These are phyloP conservation scores for Tillus elongatus DNA, from an alignment of 2,888 invertebrate genomes.

Conservation along the genomic window DNA sequence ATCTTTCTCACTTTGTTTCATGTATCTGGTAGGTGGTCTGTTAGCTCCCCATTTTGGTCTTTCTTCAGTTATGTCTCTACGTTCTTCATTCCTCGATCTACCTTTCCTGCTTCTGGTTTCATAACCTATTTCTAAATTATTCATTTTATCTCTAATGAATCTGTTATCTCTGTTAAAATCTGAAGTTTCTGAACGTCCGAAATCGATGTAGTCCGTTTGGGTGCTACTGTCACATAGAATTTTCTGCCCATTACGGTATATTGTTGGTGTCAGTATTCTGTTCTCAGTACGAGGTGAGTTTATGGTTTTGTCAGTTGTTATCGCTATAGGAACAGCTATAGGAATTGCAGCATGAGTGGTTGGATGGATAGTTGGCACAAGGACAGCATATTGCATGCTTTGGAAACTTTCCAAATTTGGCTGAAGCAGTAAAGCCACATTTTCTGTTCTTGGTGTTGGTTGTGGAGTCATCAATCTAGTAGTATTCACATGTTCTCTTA, in stretches of 20 bases:
- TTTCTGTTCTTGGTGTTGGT: constrained; percentile 28
- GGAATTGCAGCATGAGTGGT: constrained; percentile 31
- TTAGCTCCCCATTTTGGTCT: constrained; percentile 70
- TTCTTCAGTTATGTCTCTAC: constrained; percentile 51
- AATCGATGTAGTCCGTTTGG: constrained; percentile 50
- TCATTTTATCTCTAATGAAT: constrained; percentile 31
- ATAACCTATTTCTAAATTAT: constrained; percentile 45
- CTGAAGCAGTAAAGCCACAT: constrained; percentile 38
- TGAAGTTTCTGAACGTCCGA: constrained; percentile 27
- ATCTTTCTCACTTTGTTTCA: constrained; percentile 86
- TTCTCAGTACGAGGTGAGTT: constrained; percentile 39
- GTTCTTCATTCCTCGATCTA: constrained; percentile 47
- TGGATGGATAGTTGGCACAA: constrained; percentile 45
- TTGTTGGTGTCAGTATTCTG: constrained; percentile 50
- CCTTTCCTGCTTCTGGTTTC: constrained; percentile 47
- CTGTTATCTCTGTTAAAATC: constrained; percentile 30
- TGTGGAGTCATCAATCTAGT: constrained; percentile 14
- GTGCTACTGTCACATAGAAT: constrained; percentile 55
- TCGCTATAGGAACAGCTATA: constrained; percentile 29
- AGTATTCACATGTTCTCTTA: not conserved
- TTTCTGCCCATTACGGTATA: constrained; percentile 43
- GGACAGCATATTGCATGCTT: constrained; percentile 51
- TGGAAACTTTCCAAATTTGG: constrained; percentile 40
- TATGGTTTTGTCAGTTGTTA: constrained; percentile 24
- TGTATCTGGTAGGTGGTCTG: constrained; percentile 69